Evolutionary conservation across 2,113 vertebrate species (phyloP).

Genomic region (Siniperca knerii): DNA sequence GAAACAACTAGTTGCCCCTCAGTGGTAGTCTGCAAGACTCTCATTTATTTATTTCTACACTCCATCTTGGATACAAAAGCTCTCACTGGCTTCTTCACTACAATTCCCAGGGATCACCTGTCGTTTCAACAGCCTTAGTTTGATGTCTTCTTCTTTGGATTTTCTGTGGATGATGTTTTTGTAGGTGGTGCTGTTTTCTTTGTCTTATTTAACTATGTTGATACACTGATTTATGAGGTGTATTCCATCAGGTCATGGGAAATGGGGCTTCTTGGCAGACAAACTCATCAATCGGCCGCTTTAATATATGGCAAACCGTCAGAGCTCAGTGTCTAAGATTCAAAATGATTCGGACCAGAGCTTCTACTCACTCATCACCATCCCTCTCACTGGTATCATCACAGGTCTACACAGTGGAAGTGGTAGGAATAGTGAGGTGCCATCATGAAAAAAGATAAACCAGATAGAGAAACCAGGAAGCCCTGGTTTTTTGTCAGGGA

Average conservation of each 20-base stretch:
- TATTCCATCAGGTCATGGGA: conserved; percentile 31
- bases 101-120: not conserved
- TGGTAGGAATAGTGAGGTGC: not conserved
- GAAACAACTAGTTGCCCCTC: not conserved
- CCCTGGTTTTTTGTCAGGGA: not conserved
- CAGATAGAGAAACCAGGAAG: conserved; percentile 29
- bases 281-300: conserved; percentile 32
- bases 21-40: not conserved
- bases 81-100: not conserved
- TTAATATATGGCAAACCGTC: conserved; percentile 14
- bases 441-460: conserved; percentile 17
- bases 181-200: not conserved
- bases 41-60: not conserved
- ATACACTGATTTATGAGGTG: conserved; percentile 31
- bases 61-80: not conserved
- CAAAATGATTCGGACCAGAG: conserved; percentile 44
- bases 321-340: conserved; percentile 11
- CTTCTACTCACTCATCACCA: conserved; percentile 42
- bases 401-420: not conserved
- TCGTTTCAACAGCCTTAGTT: not conserved
- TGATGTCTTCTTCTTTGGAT: not conserved
- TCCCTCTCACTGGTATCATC: conserved; percentile 24
- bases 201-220: not conserved
- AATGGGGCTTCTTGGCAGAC: conserved; percentile 14
- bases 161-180: not conserved